Evolutionary conservation across 2,113 vertebrate genomes (phyloP).

Genomic region (Engystomops pustulosus): DNA sequence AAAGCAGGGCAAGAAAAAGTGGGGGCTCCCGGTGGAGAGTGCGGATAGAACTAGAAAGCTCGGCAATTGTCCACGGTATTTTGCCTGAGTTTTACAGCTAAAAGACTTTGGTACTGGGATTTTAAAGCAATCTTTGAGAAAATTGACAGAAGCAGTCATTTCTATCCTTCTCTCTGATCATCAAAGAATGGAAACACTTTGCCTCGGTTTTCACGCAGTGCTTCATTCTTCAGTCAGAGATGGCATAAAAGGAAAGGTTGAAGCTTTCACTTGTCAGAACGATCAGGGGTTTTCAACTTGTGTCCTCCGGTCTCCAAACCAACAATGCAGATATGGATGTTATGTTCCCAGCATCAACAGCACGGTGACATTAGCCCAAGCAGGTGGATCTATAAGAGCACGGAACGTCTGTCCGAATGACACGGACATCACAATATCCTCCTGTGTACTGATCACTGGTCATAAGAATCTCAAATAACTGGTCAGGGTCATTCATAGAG

Average conservation of each 20-base stretch:
- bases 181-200: conserved; percentile 42
- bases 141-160: conserved; percentile 42
- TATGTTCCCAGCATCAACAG: neutral
- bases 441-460: neutral
- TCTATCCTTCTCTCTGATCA: conserved; percentile 44
- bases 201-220: conserved; percentile 17
- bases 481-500: neutral
- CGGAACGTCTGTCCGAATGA: neutral
- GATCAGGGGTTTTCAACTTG: conserved; percentile 34
- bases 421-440: neutral
- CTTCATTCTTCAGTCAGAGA: conserved; percentile 15
- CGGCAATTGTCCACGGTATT: conserved; percentile 28
- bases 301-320: conserved; percentile 15
- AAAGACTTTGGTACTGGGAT: conserved; percentile 25
- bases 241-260: conserved; percentile 19
- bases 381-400: neutral
- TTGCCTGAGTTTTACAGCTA: conserved; percentile 37
- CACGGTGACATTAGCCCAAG: neutral
- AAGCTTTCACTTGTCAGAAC: conserved; percentile 19
- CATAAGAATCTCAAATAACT: neutral
- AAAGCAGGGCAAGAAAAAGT: neutral
- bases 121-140: conserved; percentile 40
- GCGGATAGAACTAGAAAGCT: neutral
- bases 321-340: neutral
- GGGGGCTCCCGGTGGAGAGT: neutral